Base-by-base conservation (phyloP, 2,113 vertebrate species). In the Oncorhynchus masou region DNA sequence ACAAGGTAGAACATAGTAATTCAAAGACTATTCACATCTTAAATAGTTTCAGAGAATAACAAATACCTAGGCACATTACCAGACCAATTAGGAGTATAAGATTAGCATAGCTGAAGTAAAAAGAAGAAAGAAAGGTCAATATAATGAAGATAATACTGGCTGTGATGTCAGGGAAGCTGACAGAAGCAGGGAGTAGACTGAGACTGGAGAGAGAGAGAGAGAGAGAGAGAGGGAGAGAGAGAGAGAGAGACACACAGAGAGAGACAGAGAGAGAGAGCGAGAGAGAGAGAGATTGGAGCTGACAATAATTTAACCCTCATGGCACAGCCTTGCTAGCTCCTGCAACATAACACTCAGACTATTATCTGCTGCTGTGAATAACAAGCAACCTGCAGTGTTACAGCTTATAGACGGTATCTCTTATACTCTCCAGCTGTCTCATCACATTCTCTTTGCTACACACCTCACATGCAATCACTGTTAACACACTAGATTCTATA, bases 91-190 rank as follows among this genome's bases (percentile, higher is more conserved):
- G 2, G 54, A 75, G 16, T 66, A 67, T 15, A 75, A 34, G 29
- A 68, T 22, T 71, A 83, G 85, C 74, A 69, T 79, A 78, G 73
- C 79, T 39, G 49, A 71, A 45, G 68, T 75, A 2, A 65, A 24
- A 27, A 31, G 74, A 64, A 72, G 34, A 78, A 77, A 57, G n/a
- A 60, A 71, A 81, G 67, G 34, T 8, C 22, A 77, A 83, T 89
- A 74, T 87, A 89, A 88, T 87, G 86, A 85, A 82, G 83, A 77
- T 59, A 73, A 76, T 71, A 60, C 78, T 54, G 77, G 80, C 70
- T 72, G 66, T 12, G 73, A 74, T 74, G 78, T 85, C 70, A 75
- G 79, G 68, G 70, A 80, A 65, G 68, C 77, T 77, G 78, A 85
- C 75, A 81, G 79, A 74, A 73, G 66, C 82, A 83, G 87, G 75